Base-by-base conservation (phyloP, 2,797 vertebrate genomes). In the Agapornis canus region DNA sequence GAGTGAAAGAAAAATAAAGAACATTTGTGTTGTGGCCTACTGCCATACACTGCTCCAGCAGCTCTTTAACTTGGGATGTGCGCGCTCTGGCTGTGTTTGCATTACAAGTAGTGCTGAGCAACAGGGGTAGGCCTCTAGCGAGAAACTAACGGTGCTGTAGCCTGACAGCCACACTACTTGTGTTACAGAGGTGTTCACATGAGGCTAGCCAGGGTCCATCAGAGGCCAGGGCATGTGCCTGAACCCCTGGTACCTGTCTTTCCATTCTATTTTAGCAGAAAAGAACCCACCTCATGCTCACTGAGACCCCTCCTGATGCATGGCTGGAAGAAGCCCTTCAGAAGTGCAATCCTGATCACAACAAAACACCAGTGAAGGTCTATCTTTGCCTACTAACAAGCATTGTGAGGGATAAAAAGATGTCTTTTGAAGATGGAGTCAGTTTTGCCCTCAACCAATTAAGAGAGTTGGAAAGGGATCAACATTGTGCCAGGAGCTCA, bases 321-420 rank as follows among this genome's bases (percentile, higher is more conserved):
- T 27, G 32, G 31, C 31, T 68, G 82, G 23, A 35, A 86, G 29
- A 35, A 43, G 25, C 29, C 49, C 26, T 77, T 45, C 69, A 83
- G 75, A 59, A 5, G 2, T 26, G 18, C 45, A 52, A 35, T 17
- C 40, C 86, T 15, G 11, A 40, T 12, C 52, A 9, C n/a, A 45
- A 18, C 25, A 35, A 64, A 80, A 48, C 4, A 22, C 27, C 54
- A 14, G 9, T 1, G 7, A 69, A 61, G 17, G 27, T 18, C n/a
- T 32, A 39, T 20, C 17, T 47, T 17, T 77, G 37, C 39, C 47
- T 51, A 22, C 39, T 4, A 64, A 31, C 22, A 47, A 25, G 12
- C 19, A 11, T 2, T 40, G 31, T 0, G 2, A 21, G 29, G 22
- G 13, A 56, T 6, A 18, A 39, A 71, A 60, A 64, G 9, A 15